These are phyloP conservation scores for Pantherophis guttatus DNA, from an alignment of 2,113 vertebrate genomes.

Conservation along the genomic window DNA sequence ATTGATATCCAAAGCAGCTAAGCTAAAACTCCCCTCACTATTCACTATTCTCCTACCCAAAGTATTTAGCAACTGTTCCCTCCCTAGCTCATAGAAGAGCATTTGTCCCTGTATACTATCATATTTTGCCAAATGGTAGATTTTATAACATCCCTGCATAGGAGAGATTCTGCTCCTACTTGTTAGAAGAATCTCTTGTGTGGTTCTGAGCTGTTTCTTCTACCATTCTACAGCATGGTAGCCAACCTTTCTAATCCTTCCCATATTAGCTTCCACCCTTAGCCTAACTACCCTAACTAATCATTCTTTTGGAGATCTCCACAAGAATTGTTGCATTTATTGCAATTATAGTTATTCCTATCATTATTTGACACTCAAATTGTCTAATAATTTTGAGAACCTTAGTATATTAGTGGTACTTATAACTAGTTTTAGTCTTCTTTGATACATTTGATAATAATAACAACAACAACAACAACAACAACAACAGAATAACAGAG, in stretches of 20 bases:
- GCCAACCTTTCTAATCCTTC: neutral
- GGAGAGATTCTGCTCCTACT: neutral
- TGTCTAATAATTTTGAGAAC: neutral
- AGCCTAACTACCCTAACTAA: neutral
- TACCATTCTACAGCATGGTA: neutral
- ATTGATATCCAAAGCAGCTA: neutral
- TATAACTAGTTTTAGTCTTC: neutral
- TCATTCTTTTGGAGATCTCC: neutral
- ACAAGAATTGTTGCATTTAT: neutral
- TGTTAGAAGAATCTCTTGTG: neutral
- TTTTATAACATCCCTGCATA: neutral
- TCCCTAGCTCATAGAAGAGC: neutral
- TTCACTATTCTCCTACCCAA: neutral
- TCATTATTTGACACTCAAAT: neutral
- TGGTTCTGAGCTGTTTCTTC: neutral
- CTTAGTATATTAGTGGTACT: neutral
- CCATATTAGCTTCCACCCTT: neutral
- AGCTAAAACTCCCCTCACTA: neutral
- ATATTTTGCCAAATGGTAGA: neutral
- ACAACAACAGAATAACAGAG: too few species aligned
- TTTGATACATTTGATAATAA: neutral
- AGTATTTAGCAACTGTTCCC: neutral
- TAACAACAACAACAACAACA: too few species aligned
- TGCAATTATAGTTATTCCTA: neutral
- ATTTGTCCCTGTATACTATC: neutral